phyloP scores from a whole-genome alignment of 2,797 vertebrate species.

The Acanthornis magna region DNA sequence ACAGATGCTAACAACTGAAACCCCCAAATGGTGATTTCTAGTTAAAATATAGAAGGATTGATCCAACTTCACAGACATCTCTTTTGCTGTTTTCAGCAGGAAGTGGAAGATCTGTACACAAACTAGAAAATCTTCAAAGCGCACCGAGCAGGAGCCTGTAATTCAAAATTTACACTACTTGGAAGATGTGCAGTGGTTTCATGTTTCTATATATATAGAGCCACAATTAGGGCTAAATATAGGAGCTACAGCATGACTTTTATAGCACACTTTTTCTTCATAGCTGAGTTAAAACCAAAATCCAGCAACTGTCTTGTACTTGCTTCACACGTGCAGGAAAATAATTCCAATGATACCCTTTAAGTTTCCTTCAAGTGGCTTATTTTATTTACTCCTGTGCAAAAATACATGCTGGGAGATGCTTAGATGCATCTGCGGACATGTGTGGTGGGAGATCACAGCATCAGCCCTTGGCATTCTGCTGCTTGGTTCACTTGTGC shows the following conservation, averaged over 20 bases:
- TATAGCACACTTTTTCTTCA: background rate
- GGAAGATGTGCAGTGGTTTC: slow-evolving; percentile 12
- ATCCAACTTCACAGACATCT: background rate
- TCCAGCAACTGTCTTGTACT: background rate
- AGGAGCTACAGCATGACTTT: background rate
- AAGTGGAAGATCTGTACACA: background rate
- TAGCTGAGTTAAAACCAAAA: background rate
- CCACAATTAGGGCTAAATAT: slow-evolving; percentile 18
- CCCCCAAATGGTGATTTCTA: background rate
- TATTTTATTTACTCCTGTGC: background rate
- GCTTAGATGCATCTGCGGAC: background rate
- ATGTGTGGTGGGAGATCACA: background rate
- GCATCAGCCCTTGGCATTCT: background rate
- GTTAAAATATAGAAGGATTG: background rate
- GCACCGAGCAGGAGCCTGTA: background rate
- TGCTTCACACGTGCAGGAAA: background rate
- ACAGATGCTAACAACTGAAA: background rate
- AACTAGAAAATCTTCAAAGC: slow-evolving; percentile 14
- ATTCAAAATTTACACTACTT: slow-evolving; percentile 31
- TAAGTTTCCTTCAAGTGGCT: background rate
- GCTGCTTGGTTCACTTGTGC: background rate
- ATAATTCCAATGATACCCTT: background rate
- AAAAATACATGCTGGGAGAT: background rate
- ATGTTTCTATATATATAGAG: background rate
- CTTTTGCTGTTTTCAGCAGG: background rate